Percentiles rank a stretch among this genome's conserved stretches.
Evolutionary conservation across 2,113 vertebrate species (phyloP).

Genomic region (Spilogale gracilis): DNA sequence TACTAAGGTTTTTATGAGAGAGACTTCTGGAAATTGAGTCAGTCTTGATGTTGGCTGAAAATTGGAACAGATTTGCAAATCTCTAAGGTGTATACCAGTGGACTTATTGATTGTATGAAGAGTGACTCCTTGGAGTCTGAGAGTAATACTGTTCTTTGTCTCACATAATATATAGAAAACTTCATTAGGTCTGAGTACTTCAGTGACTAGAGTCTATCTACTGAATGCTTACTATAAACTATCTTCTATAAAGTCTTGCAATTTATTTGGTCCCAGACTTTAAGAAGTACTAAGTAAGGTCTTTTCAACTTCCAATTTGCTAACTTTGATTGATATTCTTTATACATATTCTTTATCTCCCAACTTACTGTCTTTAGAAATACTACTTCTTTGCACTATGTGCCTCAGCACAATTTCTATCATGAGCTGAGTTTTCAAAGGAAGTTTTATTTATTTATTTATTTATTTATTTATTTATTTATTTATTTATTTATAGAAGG

Average conservation of each 20-base stretch:
- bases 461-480: no score
- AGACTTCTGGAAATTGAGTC: not conserved
- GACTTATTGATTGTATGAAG: not conserved
- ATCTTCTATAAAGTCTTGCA: not conserved
- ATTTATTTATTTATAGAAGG: not conserved
- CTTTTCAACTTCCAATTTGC: not conserved
- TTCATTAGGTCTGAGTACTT: not conserved
- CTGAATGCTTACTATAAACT: not conserved
- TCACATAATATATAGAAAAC: not conserved
- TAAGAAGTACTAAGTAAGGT: not conserved
- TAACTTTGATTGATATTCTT: not conserved
- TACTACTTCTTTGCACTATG: not conserved
- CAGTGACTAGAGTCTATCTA: not conserved
- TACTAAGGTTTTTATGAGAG: not conserved
- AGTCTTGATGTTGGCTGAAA: not conserved
- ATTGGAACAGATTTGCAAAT: not conserved
- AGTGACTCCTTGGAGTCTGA: not conserved
- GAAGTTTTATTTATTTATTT: not conserved
- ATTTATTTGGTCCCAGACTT: not conserved
- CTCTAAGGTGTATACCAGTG: not conserved
- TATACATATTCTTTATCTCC: not conserved
- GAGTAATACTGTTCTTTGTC: not conserved
- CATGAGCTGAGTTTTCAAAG: not conserved
- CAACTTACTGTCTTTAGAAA: not conserved
- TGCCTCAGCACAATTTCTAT: not conserved